Evolutionary conservation across 2,113 vertebrate genomes (phyloP).

Genomic region (Pseudorasbora parva): DNA sequence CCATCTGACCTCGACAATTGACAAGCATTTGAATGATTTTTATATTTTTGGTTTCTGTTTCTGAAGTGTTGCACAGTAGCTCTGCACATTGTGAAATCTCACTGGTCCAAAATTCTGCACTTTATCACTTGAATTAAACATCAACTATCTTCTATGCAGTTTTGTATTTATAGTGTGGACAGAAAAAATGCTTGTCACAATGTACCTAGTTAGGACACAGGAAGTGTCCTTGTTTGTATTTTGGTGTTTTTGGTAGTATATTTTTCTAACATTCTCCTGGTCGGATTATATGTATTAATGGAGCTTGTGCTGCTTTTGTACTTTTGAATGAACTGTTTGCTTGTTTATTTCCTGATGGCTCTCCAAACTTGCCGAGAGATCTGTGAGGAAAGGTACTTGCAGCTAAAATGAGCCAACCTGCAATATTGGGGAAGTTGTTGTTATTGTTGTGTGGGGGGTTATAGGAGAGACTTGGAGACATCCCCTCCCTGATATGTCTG

Average conservation of each 20-base stretch:
- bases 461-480: constrained; percentile 14
- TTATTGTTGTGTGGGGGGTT: constrained; percentile 31
- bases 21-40: background rate
- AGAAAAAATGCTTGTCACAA: background rate
- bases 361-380: background rate
- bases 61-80: background rate
- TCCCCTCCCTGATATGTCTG: constrained; percentile 32
- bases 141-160: background rate
- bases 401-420: background rate
- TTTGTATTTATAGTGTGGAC: background rate
- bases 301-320: background rate
- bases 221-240: background rate
- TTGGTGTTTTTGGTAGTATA: background rate
- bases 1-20: background rate
- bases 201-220: background rate
- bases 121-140: background rate
- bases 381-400: background rate
- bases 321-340: background rate
- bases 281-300: background rate
- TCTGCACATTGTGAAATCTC: background rate
- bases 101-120: background rate
- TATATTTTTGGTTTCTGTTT: background rate
- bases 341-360: background rate
- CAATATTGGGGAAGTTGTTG: constrained; percentile 19
- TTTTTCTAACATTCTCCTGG: background rate